phyloP scores from a whole-genome alignment of 2,797 vertebrate genomes.

The Bradypus variegatus region DNA sequence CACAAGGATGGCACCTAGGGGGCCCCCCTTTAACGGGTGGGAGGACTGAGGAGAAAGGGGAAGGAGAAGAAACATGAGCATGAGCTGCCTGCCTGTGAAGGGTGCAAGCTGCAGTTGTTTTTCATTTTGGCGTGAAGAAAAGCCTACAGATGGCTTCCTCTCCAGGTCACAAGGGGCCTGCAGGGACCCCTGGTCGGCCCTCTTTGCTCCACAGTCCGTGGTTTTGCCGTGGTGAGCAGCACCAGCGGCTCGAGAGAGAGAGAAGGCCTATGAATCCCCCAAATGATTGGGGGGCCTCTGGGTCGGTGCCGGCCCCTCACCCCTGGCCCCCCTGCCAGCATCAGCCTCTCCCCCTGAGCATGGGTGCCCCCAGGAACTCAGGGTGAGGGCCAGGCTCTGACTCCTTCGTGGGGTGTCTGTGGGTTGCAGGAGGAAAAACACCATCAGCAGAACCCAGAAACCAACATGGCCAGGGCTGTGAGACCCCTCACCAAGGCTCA shows the following conservation, averaged over 20 bases:
- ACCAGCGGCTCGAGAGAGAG: neutral
- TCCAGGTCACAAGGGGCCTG: accelerated
- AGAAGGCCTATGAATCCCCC: neutral
- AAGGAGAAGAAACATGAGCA: accelerated
- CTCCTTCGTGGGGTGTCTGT: too few species aligned
- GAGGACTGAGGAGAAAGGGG: neutral
- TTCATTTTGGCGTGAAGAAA: neutral
- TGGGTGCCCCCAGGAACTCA: too few species aligned
- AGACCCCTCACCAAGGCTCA: neutral
- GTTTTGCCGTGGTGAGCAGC: neutral
- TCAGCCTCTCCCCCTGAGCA: too few species aligned
- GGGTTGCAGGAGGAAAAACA: too few species aligned
- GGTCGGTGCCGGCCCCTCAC: too few species aligned
- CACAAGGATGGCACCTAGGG: neutral
- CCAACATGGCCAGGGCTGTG: too few species aligned
- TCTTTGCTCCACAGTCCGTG: accelerated
- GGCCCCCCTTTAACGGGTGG: neutral
- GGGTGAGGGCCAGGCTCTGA: too few species aligned
- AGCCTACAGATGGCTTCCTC: neutral
- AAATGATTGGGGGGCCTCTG: neutral
- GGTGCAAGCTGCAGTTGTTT: neutral
- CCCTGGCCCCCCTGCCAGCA: too few species aligned
- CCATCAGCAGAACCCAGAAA: too few species aligned
- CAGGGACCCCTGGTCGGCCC: neutral
- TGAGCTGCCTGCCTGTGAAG: neutral